phyloP scores from a whole-genome alignment of 2,888 invertebrate species.

The Campoplex capitator region DNA sequence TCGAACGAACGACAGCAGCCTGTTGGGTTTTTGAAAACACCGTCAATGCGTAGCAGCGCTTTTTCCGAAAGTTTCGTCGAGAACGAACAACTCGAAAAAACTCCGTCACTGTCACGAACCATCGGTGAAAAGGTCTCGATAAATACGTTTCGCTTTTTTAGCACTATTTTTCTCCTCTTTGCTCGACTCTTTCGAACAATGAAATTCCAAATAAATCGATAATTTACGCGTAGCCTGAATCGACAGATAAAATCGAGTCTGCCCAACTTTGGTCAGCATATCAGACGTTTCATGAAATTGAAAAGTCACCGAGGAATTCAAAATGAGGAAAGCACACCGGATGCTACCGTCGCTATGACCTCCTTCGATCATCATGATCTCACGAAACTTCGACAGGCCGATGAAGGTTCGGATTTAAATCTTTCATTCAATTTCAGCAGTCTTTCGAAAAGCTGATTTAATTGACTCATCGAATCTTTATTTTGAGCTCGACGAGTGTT shows the following conservation, averaged over 20 bases:
- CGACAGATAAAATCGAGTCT: slow-evolving; percentile 76
- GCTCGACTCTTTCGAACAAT: not conserved
- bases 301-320: slow-evolving; percentile 63
- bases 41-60: slow-evolving; percentile 48
- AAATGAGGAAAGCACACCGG: slow-evolving; percentile 47
- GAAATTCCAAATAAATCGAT: slow-evolving; percentile 23
- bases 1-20: slow-evolving; percentile 41
- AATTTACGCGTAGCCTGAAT: slow-evolving; percentile 37
- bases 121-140: slow-evolving; percentile 64
- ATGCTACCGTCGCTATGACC: slow-evolving; percentile 17
- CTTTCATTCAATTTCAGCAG: not conserved
- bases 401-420: slow-evolving; percentile 3
- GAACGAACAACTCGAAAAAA: slow-evolving; percentile 35
- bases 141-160: not conserved
- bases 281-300: slow-evolving; percentile 75
- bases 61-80: slow-evolving; percentile 43
- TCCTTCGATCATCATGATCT: slow-evolving; percentile 14
- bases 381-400: slow-evolving; percentile 11
- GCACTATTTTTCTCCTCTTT: not conserved
- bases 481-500: not conserved
- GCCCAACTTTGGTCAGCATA: slow-evolving; percentile 72
- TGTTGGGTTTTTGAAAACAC: slow-evolving; percentile 43
- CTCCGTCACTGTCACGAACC: slow-evolving; percentile 31
- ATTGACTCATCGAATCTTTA: not conserved
- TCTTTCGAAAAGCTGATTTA: not conserved